phyloP scores from a whole-genome alignment of 1,140 invertebrate species.

The Nephila pilipes region DNA sequence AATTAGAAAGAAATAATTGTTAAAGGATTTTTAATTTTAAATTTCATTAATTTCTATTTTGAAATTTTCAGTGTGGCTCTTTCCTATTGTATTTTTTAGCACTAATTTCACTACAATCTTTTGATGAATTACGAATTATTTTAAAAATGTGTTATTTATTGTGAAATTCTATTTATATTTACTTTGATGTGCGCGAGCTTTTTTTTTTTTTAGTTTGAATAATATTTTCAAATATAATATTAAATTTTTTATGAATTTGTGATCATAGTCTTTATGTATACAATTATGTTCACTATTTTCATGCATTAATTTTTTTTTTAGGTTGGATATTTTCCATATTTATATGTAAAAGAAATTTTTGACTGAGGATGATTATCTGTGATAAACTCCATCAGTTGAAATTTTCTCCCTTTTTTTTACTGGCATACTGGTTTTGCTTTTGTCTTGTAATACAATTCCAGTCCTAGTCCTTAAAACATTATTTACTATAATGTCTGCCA shows the following conservation, averaged over 20 bases:
- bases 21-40: not conserved
- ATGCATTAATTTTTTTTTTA: slow-evolving; percentile 41
- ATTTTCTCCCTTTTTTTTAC: slow-evolving; percentile 20
- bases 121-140: no score
- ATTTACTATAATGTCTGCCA: not conserved
- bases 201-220: not conserved
- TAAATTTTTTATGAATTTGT: not conserved
- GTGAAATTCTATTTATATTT: not conserved
- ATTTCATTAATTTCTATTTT: not conserved
- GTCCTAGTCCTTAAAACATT: slow-evolving; percentile 20
- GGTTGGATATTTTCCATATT: slow-evolving; percentile 78
- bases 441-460: slow-evolving; percentile 6
- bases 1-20: no score
- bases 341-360: slow-evolving; percentile 77
- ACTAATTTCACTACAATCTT: no score
- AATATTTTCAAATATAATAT: slow-evolving; percentile 11
- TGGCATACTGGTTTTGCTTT: slow-evolving; percentile 38
- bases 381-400: slow-evolving; percentile 56
- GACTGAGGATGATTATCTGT: slow-evolving; percentile 54
- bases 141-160: not conserved
- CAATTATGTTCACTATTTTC: not conserved
- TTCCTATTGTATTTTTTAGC: not conserved
- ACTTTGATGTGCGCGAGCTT: no score
- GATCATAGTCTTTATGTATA: not conserved
- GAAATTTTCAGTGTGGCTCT: not conserved